These are phyloP conservation scores for Protobothrops mucrosquamatus DNA, from an alignment of 2,113 vertebrate genomes.

Conservation along the genomic window DNA sequence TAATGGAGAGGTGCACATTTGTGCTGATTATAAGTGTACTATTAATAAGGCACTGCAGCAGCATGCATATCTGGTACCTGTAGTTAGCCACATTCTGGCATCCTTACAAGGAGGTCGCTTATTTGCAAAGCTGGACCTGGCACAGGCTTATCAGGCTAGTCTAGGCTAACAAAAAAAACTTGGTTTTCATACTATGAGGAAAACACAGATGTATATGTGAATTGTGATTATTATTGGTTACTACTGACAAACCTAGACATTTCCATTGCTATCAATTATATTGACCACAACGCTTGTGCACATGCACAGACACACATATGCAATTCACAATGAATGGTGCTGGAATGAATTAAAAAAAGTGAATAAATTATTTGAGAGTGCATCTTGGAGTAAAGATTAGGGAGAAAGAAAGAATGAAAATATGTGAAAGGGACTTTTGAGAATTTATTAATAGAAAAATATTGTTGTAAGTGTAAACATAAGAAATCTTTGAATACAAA, in stretches of 20 bases:
- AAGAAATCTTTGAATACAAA: too few relatives aligned
- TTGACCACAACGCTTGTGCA: neutral
- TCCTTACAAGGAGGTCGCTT: too few relatives aligned
- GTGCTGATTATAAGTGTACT: too few relatives aligned
- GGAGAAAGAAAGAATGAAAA: neutral
- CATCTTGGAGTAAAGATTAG: neutral
- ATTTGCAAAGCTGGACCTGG: too few relatives aligned
- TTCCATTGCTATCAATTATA: neutral
- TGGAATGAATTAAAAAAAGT: neutral
- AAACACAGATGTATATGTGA: neutral
- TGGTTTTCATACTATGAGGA: neutral
- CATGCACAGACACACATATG: neutral
- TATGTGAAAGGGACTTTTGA: neutral
- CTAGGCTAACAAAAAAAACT: neutral
- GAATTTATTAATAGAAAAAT: neutral
- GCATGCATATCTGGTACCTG: too few relatives aligned
- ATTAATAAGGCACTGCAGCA: too few relatives aligned
- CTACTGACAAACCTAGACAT: neutral
- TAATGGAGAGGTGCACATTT: too few relatives aligned
- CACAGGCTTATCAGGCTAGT: too few relatives aligned
- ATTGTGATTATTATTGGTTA: neutral
- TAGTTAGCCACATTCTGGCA: too few relatives aligned
- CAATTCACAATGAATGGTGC: neutral
- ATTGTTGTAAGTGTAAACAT: too few relatives aligned
- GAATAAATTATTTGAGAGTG: neutral